Evolutionary conservation across 2,797 vertebrate genomes (phyloP).

Genomic region (Fringilla coelebs): DNA sequence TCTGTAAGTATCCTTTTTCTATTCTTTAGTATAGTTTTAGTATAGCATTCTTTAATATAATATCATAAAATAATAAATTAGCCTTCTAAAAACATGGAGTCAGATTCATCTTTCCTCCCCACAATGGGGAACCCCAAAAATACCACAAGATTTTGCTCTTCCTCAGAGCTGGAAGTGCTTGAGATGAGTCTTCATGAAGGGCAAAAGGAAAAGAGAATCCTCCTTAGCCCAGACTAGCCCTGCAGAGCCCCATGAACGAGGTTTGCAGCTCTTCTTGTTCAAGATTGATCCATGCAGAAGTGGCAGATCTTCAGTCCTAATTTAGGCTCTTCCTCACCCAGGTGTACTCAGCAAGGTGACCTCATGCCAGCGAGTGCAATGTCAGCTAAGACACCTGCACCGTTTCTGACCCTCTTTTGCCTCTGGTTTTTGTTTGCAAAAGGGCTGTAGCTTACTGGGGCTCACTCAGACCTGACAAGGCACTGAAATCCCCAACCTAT

Average conservation of each 20-base stretch:
- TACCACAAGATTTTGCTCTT: not conserved
- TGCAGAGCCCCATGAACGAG: not conserved
- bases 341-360: not conserved
- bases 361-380: fast-evolving
- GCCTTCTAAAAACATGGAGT: too few relatives aligned
- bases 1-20: too few relatives aligned
- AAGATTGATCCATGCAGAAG: not conserved
- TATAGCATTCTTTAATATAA: too few relatives aligned
- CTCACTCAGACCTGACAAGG: not conserved
- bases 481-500: not conserved
- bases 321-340: not conserved
- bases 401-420: not conserved
- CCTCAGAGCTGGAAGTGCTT: fast-evolving
- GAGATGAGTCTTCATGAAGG: not conserved
- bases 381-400: not conserved
- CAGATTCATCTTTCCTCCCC: too few relatives aligned
- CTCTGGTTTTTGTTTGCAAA: not conserved
- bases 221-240: not conserved
- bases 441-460: not conserved
- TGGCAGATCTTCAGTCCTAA: not conserved
- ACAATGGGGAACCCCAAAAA: too few relatives aligned
- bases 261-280: not conserved
- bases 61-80: too few relatives aligned
- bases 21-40: too few relatives aligned
- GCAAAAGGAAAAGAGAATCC: not conserved